A percentile compares a stretch with the other conserved stretches of the same genome.
These are phyloP conservation scores for Pogonophryne albipinna DNA, from an alignment of 2,797 vertebrate species.

Conservation along the genomic window DNA sequence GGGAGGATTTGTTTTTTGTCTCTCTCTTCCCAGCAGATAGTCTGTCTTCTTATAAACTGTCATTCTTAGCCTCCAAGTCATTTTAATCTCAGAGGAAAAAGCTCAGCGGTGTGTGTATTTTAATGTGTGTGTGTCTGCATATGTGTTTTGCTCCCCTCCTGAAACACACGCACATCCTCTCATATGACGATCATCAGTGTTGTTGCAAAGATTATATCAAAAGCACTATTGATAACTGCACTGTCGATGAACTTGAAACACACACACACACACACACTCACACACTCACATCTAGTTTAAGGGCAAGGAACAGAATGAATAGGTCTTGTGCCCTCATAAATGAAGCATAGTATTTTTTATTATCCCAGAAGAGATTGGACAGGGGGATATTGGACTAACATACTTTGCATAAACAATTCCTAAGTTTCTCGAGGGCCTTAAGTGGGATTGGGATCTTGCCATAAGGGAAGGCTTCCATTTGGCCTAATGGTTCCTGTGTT, in stretches of 20 bases:
- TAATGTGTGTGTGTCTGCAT: background rate
- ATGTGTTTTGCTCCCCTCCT: background rate
- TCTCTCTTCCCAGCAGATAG: conserved; percentile 45
- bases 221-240: conserved; percentile 75
- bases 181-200: conserved; percentile 80
- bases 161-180: conserved; percentile 54
- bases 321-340: conserved; percentile 22
- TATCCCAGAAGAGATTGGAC: conserved; percentile 33
- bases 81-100: conserved; percentile 67
- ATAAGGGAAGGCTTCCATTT: conserved; percentile 59
- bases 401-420: conserved; percentile 51
- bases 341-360: conserved; percentile 9
- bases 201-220: conserved; percentile 69
- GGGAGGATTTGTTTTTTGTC: conserved; percentile 60
- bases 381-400: conserved; percentile 48
- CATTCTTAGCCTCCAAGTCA: conserved; percentile 66
- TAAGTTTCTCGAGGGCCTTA: conserved; percentile 57
- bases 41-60: conserved; percentile 68
- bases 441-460: conserved; percentile 61
- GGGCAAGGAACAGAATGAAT: conserved; percentile 5
- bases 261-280: background rate
- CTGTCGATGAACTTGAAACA: conserved; percentile 44
- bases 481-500: conserved; percentile 75
- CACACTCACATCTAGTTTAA: conserved; percentile 25
- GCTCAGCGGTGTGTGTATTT: conserved; percentile 13